Percentiles rank a stretch among this genome's conserved stretches.
Conservation (phyloP, 2,888 invertebrate species). For the Athalia rosae region DNA sequence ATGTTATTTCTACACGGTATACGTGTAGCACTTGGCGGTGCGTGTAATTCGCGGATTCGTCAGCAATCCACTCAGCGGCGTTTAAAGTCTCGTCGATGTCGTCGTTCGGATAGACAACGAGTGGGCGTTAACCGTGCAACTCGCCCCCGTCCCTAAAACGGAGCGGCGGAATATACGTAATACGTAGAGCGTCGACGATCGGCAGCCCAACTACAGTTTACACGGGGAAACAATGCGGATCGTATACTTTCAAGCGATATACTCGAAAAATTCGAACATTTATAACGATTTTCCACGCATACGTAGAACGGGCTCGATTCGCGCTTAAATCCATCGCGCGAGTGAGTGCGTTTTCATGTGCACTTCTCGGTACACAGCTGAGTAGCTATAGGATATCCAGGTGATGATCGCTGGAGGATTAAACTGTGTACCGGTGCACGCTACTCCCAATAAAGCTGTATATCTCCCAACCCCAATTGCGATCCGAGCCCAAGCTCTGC, state of each 20-base stretch:
- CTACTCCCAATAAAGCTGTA: neutral
- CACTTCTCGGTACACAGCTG: constrained; percentile 1
- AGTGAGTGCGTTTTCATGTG: constrained; percentile 42
- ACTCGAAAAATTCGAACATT: neutral
- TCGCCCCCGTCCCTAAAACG: too few species aligned
- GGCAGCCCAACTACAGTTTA: too few species aligned
- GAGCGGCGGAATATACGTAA: too few species aligned
- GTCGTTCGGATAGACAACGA: too few species aligned
- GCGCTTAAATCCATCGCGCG: neutral
- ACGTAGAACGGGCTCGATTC: constrained; percentile 1
- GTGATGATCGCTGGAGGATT: constrained; percentile 1
- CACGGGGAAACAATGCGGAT: too few species aligned
- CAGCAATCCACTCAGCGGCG: constrained; percentile 8
- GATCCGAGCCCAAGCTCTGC: too few species aligned
- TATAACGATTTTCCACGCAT: constrained; percentile 12
- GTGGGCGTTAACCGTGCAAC: too few species aligned
- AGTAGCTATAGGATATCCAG: too few species aligned
- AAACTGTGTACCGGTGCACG: constrained; percentile 13
- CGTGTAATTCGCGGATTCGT: constrained; percentile 12
- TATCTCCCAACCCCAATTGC: too few species aligned
- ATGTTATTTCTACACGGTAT: neutral
- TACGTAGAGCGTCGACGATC: too few species aligned
- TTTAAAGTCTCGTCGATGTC: constrained; percentile 21
- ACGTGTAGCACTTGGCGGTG: constrained; percentile 14
- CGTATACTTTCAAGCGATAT: neutral